Base-by-base conservation (phyloP, 2,888 invertebrate species). In the Lycia hirtaria region DNA sequence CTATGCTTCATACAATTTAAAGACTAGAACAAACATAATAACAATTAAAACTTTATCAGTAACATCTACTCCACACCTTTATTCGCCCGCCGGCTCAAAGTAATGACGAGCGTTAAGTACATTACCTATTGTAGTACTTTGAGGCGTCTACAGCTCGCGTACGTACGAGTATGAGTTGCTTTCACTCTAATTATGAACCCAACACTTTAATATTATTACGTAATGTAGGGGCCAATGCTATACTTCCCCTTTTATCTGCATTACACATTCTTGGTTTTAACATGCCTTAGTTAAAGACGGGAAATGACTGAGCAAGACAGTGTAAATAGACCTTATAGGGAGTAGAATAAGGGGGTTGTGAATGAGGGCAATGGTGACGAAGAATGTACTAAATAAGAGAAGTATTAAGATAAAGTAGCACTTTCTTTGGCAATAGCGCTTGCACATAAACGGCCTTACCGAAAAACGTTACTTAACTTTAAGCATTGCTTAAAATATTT, bases 41-140 rank as follows among this genome's bases (percentile, higher is more conserved):
- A 26, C 4, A 15, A 32, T 24, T 3, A 24, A 48, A 24, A 37
- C n/a, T 51, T 43, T 54, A 3, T 19, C 10, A 44, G 35, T 47
- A 45, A 57, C 48, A 53, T 28, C 73, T 35, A 60, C 86, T 87
- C 83, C 67, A 80, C 50, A 22, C 50, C 58, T 67, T 63, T 60
- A 58, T 55, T 78, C 64, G 83, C 72, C 80, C 58, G 76, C 72
- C 76, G 80, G 76, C 77, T 85, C 85, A 82, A 80, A 87, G 88
- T 87, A 88, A 90, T 85, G 87, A 85, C 84, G 77, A 73, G 78
- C 80, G 83, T 83, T 88, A 90, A 91, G 90, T 88, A 91, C 88
- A 89, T 91, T 90, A 90, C 85, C 88, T 87, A 90, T 90, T 91
- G 89, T 88, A 86, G 87, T 88, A 84, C 88, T 87, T 82, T 84